Evolutionary conservation across 1,140 invertebrate species (phyloP).

Genomic region (Drosophila willistoni): DNA sequence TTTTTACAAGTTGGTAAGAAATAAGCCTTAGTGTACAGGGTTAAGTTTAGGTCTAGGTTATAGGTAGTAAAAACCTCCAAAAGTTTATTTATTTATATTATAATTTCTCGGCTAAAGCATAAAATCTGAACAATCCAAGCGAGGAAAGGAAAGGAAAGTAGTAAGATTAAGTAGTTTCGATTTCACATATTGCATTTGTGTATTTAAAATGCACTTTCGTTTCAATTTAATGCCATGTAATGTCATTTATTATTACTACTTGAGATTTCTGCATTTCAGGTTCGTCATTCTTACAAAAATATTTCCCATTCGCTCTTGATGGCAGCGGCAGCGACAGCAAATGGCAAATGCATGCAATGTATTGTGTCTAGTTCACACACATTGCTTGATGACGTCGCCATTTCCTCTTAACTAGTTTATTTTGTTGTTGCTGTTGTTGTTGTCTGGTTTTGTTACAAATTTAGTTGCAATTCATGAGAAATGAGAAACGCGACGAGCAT

Average conservation of each 20-base stretch:
- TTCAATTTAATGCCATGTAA: constrained; percentile 2
- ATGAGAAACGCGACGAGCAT: constrained; percentile 45
- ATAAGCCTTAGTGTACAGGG: too few species aligned
- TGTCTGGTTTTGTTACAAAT: constrained; percentile 68
- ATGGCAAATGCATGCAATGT: neutral
- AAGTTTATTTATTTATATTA: too few species aligned
- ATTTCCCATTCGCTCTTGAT: constrained; percentile 11
- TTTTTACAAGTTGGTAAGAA: too few species aligned
- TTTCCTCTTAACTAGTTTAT: constrained; percentile 56
- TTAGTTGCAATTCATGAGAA: constrained; percentile 76
- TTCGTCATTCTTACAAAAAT: constrained; percentile 9
- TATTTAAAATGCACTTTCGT: constrained; percentile 5
- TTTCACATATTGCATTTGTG: too few species aligned
- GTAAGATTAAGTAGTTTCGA: too few species aligned
- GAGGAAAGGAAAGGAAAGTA: too few species aligned
- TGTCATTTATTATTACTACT: neutral
- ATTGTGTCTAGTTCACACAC: constrained; percentile 41
- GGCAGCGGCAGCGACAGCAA: neutral
- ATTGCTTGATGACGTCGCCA: constrained; percentile 45
- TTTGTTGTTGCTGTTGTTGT: constrained; percentile 22
- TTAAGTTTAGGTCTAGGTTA: too few species aligned
- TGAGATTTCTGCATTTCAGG: constrained; percentile 3
- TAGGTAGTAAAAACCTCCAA: too few species aligned
- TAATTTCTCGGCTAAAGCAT: too few species aligned
- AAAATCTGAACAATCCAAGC: too few species aligned